Evolutionary conservation across 2,888 invertebrate species (phyloP).

Genomic region (Dichetophora obliterata): DNA sequence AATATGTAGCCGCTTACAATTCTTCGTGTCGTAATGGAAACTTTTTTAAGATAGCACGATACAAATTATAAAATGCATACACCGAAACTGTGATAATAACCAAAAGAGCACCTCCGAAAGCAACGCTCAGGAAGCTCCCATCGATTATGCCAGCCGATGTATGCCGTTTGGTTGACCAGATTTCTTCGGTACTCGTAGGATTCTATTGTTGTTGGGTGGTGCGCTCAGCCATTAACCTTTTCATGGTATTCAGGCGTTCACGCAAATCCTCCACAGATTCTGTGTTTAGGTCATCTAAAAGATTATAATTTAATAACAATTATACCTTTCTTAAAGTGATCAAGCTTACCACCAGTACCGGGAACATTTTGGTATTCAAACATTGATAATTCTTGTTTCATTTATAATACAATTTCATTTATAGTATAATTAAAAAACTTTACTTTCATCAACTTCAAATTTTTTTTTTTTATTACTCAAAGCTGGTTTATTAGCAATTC

Average conservation of each 20-base stretch:
- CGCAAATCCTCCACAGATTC: conserved; percentile 87
- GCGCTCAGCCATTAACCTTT: conserved; percentile 83
- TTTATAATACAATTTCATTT: no score
- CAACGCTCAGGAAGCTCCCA: conserved; percentile 82
- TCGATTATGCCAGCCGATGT: conserved; percentile 78
- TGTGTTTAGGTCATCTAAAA: conserved; percentile 66
- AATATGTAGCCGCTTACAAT: conserved; percentile 72
- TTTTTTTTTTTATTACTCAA: no score
- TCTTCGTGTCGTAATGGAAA: conserved; percentile 86
- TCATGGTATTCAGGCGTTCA: conserved; percentile 83
- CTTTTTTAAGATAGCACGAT: conserved; percentile 84
- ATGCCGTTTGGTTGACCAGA: conserved; percentile 66
- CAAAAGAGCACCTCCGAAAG: conserved; percentile 82
- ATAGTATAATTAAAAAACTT: no score
- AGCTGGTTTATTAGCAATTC: no score
- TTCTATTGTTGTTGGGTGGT: conserved; percentile 69
- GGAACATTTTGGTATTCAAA: conserved; percentile 25
- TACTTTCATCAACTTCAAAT: no score
- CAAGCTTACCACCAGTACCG: background rate
- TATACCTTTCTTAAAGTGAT: no score
- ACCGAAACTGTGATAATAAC: conserved; percentile 85
- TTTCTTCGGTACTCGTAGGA: conserved; percentile 66
- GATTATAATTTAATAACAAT: background rate
- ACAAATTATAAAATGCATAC: conserved; percentile 88
- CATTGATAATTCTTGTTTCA: conserved; percentile 8